Percentiles rank a stretch among this genome's conserved stretches.
Conservation (phyloP, 2,888 invertebrate species). For the Cephus spinipes region DNA sequence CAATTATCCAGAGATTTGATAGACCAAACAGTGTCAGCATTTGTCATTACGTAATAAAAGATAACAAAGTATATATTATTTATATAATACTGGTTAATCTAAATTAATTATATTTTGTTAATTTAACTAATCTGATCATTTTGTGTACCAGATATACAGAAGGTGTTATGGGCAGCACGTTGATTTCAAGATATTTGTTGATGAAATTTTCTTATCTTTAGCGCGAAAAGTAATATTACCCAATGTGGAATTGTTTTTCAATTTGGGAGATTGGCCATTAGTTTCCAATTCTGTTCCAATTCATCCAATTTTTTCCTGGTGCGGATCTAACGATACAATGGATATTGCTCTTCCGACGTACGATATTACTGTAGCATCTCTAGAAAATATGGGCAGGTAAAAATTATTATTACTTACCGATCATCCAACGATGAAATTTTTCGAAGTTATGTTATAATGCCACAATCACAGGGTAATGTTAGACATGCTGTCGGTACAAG, state of each 20-base stretch:
- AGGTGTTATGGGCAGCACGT: conserved; percentile 94
- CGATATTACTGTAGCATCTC: conserved; percentile 90
- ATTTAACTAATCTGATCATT: background rate
- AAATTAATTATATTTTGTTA: background rate
- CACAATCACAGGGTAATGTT: conserved; percentile 78
- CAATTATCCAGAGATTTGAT: conserved; percentile 78
- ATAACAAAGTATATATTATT: conserved; percentile 71
- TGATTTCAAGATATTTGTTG: conserved; percentile 96
- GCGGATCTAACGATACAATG: conserved; percentile 85
- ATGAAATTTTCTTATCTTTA: conserved; percentile 85
- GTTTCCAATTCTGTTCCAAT: conserved; percentile 71
- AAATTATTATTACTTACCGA: background rate
- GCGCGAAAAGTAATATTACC: conserved; percentile 84
- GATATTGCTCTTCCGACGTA: conserved; percentile 97
- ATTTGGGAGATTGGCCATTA: conserved; percentile 97
- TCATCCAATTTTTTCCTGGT: conserved; percentile 94
- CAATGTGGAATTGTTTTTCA: conserved; percentile 90
- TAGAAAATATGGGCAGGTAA: conserved; percentile 94
- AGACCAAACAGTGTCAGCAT: conserved; percentile 85
- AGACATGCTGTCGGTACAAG: conserved; percentile 92
- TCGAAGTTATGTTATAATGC: background rate
- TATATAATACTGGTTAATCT: background rate
- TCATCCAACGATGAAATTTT: background rate
- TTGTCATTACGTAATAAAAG: conserved; percentile 89
- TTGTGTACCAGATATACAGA: conserved; percentile 75